Percentiles rank a stretch among this genome's conserved stretches.
Conservation (phyloP, 1,140 invertebrate genomes). For the Spodoptera litura region DNA sequence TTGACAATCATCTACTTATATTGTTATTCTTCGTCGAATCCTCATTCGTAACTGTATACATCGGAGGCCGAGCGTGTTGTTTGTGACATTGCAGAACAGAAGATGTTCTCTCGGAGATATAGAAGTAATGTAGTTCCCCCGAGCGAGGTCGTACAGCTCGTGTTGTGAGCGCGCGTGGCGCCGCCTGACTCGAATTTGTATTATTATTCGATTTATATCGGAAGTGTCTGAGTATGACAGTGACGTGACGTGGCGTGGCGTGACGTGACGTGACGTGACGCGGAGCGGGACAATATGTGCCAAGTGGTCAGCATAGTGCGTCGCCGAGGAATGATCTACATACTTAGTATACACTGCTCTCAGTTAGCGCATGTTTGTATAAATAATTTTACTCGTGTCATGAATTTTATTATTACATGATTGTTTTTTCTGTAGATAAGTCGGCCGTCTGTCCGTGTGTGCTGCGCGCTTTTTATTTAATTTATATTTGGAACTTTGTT, state of each 20-base stretch:
- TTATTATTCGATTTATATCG: constrained; percentile 39
- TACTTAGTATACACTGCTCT: constrained; percentile 40
- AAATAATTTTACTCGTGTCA: constrained; percentile 53
- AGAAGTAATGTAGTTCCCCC: too few species aligned
- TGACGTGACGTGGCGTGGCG: too few species aligned
- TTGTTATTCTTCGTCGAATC: too few species aligned
- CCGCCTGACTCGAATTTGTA: constrained; percentile 37
- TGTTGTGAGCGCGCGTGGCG: background rate
- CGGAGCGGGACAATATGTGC: constrained; percentile 49
- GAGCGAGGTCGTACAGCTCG: too few species aligned
- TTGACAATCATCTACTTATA: too few species aligned
- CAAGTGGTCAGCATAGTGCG: constrained; percentile 46
- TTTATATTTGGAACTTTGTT: constrained; percentile 58
- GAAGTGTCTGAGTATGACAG: too few species aligned
- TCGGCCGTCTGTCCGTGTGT: constrained; percentile 56
- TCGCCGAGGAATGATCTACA: constrained; percentile 35
- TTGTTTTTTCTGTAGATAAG: constrained; percentile 74
- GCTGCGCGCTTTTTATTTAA: constrained; percentile 52
- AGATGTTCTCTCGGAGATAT: too few species aligned
- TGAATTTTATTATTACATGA: constrained; percentile 52
- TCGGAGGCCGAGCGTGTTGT: too few species aligned
- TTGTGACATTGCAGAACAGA: too few species aligned
- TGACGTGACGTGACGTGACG: background rate
- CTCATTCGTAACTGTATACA: too few species aligned
- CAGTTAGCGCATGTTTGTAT: constrained; percentile 48